Evolutionary conservation across 2,888 invertebrate genomes (phyloP), one percentile per base, ranked within the genome.

Genomic region (Calliopum simillimum): DNA sequence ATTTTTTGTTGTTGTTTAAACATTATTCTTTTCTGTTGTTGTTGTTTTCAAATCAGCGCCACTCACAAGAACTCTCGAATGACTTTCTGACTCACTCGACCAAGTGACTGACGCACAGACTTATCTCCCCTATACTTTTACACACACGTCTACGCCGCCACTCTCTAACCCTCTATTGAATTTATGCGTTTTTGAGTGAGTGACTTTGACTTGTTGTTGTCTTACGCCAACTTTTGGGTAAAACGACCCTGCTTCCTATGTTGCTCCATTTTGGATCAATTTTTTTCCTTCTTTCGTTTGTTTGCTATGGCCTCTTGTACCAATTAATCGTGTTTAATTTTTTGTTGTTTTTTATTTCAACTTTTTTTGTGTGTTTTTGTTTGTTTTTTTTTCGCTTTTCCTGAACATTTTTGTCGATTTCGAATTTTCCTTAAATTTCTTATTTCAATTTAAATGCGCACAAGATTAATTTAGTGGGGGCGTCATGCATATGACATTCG

Each of bases 131-230:
- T 33, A 33, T 33, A 33, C 33, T 33, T 33, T 33, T n/a, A n/a
- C n/a, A n/a, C n/a, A 8, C 33, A 33, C 33, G 33, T 8, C 8
- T 33, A n/a, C n/a, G n/a, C 33, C 33, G 5, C 33, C 33, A 33
- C 33, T n/a, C n/a, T n/a, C n/a, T 33, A 33, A 33, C 33, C 33
- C 33, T 33, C 33, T 33, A 33, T 33, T 33, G 33, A 72, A 72
- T 74, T 74, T 74, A 73, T 70, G 66, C 23, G 23, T 69, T 68
- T 71, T 73, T 68, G 71, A 73, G 68, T 69, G 70, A 53, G 62
- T 67, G 68, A 64, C 65, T 72, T 61, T 68, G 55, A 53, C 41
- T n/a, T 23, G 44, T 47, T 23, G 44, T 47, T 64, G 19, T 41
- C 47, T 49, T 44, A 46, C 55, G 51, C 23, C 43, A 16, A 59